A percentile compares a stretch with the other conserved stretches of the same genome.
Evolutionary conservation across 2,113 vertebrate genomes (phyloP).

Genomic region (Marmota flaviventris): DNA sequence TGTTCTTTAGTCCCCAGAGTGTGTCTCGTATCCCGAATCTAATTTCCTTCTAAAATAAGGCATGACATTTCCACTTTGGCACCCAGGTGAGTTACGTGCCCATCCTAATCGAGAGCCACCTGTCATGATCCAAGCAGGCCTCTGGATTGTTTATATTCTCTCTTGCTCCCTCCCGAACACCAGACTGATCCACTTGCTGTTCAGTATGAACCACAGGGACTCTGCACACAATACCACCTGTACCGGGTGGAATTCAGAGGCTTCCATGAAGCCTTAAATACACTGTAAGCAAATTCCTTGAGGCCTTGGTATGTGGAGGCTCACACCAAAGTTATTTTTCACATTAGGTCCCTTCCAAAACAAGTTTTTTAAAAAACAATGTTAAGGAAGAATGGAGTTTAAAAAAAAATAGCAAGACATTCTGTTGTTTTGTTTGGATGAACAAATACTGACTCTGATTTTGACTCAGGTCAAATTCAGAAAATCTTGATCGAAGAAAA

Average conservation of each 20-base stretch:
- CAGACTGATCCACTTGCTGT: background rate
- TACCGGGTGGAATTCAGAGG: constrained; percentile 20
- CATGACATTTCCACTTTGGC: constrained; percentile 76
- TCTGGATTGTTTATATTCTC: constrained; percentile 47
- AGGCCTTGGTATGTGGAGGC: background rate
- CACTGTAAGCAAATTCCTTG: constrained; percentile 48
- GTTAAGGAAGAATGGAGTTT: background rate
- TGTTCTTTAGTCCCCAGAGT: constrained; percentile 34
- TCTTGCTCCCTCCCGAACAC: background rate
- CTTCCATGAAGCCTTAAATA: constrained; percentile 3
- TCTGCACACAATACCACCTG: background rate
- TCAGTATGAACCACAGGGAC: background rate
- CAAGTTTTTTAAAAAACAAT: background rate
- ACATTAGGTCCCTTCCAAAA: constrained; percentile 34
- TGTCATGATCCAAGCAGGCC: constrained; percentile 72
- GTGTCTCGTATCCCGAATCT: constrained; percentile 43
- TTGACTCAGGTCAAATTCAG: background rate
- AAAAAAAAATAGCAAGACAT: background rate
- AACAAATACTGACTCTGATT: constrained; percentile 38
- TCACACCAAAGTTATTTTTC: constrained; percentile 51
- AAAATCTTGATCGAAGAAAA: constrained; percentile 22
- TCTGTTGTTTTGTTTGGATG: background rate
- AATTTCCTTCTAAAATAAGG: constrained; percentile 80
- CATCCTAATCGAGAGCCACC: constrained; percentile 77
- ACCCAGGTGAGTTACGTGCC: constrained; percentile 76